Conservation (phyloP, 2,113 vertebrate genomes). For the Zosterops japonicus region DNA sequence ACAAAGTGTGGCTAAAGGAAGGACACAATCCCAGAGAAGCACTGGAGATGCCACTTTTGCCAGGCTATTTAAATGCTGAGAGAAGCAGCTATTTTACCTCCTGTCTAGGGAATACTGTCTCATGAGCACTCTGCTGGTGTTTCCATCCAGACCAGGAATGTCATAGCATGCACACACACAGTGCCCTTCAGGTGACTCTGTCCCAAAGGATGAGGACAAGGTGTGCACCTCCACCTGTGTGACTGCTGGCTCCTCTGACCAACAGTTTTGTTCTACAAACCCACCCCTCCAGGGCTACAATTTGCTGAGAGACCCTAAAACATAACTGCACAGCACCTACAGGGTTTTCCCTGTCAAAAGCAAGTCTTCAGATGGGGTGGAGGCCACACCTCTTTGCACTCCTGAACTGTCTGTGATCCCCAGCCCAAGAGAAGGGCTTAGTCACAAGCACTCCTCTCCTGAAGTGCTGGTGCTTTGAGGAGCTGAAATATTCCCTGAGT, state of each 20-base stretch:
- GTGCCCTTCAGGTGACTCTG: background rate
- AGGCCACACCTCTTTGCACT: background rate
- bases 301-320: background rate
- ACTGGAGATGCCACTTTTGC: background rate
- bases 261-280: background rate
- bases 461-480: background rate
- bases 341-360: background rate
- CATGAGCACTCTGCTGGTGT: background rate
- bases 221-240: too few relatives aligned
- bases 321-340: background rate
- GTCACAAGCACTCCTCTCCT: background rate
- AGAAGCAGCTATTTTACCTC: background rate
- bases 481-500: background rate
- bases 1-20: background rate
- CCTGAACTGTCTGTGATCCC: background rate
- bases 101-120: too few relatives aligned
- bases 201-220: background rate
- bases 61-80: background rate
- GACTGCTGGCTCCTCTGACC: background rate
- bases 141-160: background rate
- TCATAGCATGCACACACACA: background rate
- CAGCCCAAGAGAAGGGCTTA: background rate
- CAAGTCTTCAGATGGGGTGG: rapidly evolving
- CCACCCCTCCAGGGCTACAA: background rate
- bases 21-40: background rate